Conservation (phyloP, 2,113 vertebrate genomes). For the Arothron firmamentum region DNA sequence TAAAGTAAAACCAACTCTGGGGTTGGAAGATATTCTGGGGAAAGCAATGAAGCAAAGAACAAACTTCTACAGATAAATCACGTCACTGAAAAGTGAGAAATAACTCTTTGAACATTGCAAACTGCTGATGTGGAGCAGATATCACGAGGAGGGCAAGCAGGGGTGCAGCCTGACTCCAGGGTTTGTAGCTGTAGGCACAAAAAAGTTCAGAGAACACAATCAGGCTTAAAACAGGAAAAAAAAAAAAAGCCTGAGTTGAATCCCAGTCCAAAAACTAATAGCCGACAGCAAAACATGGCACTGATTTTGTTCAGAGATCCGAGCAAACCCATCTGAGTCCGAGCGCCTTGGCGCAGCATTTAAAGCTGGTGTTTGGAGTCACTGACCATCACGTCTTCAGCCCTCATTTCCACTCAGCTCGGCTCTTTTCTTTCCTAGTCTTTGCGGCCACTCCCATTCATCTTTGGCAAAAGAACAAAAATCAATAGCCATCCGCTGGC, state of each 20-base stretch:
- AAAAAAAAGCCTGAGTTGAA: conserved; percentile 35
- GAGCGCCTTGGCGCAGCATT: background rate
- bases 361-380: background rate
- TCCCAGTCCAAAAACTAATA: conserved; percentile 22
- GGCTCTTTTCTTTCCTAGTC: conserved; percentile 9
- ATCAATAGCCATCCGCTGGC: conserved; percentile 67
- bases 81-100: background rate
- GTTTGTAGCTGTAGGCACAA: conserved; percentile 32
- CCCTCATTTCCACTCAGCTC: background rate
- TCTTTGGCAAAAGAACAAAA: conserved; percentile 37
- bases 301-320: conserved; percentile 35
- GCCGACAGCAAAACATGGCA: conserved; percentile 44
- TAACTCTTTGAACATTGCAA: conserved; percentile 26
- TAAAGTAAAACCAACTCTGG: too few species aligned
- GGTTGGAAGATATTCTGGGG: background rate
- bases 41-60: background rate
- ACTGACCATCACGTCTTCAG: background rate
- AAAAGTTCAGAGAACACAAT: conserved; percentile 1
- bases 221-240: conserved; percentile 34
- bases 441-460: conserved; percentile 49
- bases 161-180: conserved; percentile 42
- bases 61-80: background rate
- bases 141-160: conserved; percentile 10
- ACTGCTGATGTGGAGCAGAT: conserved; percentile 14
- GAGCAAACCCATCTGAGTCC: background rate